These are phyloP conservation scores for Urocyon cinereoargenteus DNA, from an alignment of 2,797 vertebrate genomes.

Conservation along the genomic window DNA sequence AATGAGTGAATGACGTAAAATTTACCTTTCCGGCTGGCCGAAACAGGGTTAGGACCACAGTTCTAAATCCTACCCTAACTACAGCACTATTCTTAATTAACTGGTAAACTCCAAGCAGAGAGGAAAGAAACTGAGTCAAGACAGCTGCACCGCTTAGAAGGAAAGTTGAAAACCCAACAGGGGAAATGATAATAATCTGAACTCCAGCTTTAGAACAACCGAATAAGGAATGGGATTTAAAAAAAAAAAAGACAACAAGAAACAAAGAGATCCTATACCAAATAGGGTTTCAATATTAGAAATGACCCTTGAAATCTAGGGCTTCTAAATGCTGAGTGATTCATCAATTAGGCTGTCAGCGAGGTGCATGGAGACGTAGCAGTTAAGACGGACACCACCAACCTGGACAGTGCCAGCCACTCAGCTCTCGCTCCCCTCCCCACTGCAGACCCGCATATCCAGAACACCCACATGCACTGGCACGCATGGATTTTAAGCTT, in stretches of 20 bases:
- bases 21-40: not conserved
- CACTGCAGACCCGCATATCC: fast-evolving
- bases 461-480: not conserved
- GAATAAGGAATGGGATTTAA: not conserved
- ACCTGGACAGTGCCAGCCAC: not conserved
- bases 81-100: not conserved
- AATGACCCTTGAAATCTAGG: not conserved
- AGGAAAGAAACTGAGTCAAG: not conserved
- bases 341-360: not conserved
- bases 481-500: not conserved
- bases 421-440: not conserved
- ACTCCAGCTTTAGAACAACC: not conserved
- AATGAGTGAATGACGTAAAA: not conserved
- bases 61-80: constrained; percentile 28
- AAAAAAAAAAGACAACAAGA: not conserved
- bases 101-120: not conserved
- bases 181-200: not conserved
- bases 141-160: not conserved
- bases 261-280: not conserved
- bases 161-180: not conserved
- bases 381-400: not conserved
- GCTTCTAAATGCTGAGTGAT: not conserved
- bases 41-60: not conserved
- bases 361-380: fast-evolving
- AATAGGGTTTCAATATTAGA: not conserved